Conservation (phyloP, 2,113 vertebrate species). For the Corydoras maculifer region DNA sequence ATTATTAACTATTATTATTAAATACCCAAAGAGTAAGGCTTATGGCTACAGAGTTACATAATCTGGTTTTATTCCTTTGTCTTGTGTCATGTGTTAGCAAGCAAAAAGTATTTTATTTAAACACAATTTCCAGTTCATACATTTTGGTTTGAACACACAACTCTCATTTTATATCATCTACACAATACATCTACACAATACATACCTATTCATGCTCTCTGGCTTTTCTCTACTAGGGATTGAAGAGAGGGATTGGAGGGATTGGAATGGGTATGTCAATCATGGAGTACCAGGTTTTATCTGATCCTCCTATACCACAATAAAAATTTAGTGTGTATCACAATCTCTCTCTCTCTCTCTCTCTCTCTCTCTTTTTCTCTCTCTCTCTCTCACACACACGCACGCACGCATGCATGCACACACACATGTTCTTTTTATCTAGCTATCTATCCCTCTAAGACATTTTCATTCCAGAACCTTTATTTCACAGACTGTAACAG, state of each 20-base stretch:
- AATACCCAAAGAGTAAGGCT: constrained; percentile 13
- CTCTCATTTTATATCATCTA: constrained; percentile 3
- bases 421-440: neutral
- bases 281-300: constrained; percentile 15
- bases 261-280: constrained; percentile 20
- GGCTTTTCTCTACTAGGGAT: neutral
- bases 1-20: neutral
- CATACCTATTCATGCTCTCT: neutral
- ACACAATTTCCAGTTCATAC: neutral
- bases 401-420: no score
- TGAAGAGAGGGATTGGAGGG: neutral
- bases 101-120: neutral
- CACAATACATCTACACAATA: neutral
- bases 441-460: neutral
- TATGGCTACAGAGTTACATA: constrained; percentile 21
- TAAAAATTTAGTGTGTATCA: constrained; percentile 3
- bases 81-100: neutral
- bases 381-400: neutral
- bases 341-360: neutral
- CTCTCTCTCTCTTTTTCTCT: constrained; percentile 3
- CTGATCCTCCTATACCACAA: constrained; percentile 7
- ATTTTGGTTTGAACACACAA: neutral
- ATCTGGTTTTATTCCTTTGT: constrained; percentile 26
- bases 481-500: constrained; percentile 51
- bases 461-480: constrained; percentile 1